Base-by-base conservation (phyloP, 2,888 invertebrate genomes). In the Caenorhabditis plicata region DNA sequence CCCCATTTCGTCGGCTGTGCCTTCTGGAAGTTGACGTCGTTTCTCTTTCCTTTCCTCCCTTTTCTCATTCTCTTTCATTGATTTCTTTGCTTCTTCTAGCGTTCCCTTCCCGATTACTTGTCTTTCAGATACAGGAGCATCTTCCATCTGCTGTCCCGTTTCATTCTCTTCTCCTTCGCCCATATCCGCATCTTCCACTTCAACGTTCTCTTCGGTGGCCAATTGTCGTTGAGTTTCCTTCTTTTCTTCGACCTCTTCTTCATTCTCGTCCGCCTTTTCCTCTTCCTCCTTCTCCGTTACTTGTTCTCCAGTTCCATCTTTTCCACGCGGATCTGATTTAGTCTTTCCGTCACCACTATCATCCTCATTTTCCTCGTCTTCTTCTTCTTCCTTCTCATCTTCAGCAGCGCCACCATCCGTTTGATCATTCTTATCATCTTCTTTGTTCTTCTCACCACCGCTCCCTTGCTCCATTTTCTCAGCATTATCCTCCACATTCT, bases 311-410 rank as follows among this genome's bases (percentile, higher is more conserved):
- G 55, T 44, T 62, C 64, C 56, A 40, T 65, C 45, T 78, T 70
- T 25, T 76, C 79, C 26, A 82, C 81, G 33, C 81, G 81, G 53
- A 54, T 68, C 67, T 3, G 48, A 45, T 27, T 63, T 61, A 32
- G 61, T 61, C 41, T 66, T 51, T 53, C 68, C 66, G 42, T 65
- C 41, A 45, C 65, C 69, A 23, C 62, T 57, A 25, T 58, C 58
- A 15, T 60, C 56, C 41, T 64, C 44, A 15, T 58, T 58, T n/a
- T 63, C 64, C 15, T 64, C 53, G 13, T 66, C 56, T 15, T 64
- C 45, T 13, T 66, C 53, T 2, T 69, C 60, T 15, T 63, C 57
- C 15, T 47, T 26, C 11, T 46, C 55, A 13, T 43, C 61, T 26
- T 55, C 64, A 5, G 46, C 64, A n/a, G 54, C 26, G 33, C 62